Conservation (phyloP, 2,113 vertebrate genomes). For the Plestiodon gilberti region DNA sequence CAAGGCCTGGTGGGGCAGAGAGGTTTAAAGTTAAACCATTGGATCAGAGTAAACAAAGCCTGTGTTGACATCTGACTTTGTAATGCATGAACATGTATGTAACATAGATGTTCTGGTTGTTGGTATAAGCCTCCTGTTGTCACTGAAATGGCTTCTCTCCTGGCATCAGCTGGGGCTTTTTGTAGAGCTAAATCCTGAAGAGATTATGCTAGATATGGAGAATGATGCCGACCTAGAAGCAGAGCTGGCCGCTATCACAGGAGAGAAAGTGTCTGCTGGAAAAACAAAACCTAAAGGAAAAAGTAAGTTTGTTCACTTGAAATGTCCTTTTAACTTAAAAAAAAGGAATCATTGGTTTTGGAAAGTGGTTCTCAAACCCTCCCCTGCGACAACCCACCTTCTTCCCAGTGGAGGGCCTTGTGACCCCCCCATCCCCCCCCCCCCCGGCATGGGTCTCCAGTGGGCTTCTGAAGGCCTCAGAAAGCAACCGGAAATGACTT, state of each 20-base stretch:
- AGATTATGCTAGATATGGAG: constrained; percentile 82
- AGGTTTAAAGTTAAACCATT: background rate
- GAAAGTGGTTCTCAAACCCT: too few relatives aligned
- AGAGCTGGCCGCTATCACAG: constrained; percentile 90
- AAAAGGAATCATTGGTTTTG: background rate
- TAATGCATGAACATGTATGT: background rate
- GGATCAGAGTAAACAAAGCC: background rate
- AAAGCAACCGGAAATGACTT: too few relatives aligned
- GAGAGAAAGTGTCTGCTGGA: constrained; percentile 70
- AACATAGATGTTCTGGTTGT: background rate
- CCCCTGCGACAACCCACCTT: too few relatives aligned
- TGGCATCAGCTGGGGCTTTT: constrained; percentile 89
- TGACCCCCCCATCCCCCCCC: too few relatives aligned
- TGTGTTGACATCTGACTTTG: background rate
- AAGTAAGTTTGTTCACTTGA: constrained; percentile 74
- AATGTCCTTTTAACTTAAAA: background rate
- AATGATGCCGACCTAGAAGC: constrained; percentile 88
- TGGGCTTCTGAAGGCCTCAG: too few relatives aligned
- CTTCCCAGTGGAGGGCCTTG: too few relatives aligned
- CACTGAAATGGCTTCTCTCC: constrained; percentile 1
- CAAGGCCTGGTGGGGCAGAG: background rate
- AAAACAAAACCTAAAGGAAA: constrained; percentile 77
- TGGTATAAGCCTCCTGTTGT: constrained; percentile 24
- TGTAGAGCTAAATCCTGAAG: constrained; percentile 86
- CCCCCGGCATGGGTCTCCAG: too few relatives aligned